Conservation (phyloP, 2,797 vertebrate species). For the Molothrus ater region DNA sequence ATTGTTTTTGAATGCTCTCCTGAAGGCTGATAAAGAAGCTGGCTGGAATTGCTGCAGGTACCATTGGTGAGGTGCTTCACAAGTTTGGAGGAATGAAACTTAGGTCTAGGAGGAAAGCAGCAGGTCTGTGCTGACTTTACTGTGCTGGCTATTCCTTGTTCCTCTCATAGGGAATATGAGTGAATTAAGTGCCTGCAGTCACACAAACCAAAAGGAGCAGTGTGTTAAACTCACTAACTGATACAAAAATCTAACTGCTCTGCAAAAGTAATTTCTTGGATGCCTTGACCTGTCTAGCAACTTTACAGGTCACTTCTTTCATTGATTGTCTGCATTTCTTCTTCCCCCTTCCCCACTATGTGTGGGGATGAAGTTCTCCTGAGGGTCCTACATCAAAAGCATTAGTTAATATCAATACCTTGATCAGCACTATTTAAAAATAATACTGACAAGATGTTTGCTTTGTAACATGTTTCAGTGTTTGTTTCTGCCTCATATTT, state of each 20-base stretch:
- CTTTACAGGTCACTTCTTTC: neutral
- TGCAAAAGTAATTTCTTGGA: neutral
- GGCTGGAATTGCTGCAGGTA: neutral
- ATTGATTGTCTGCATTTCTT: neutral
- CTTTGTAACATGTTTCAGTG: neutral
- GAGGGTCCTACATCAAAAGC: neutral
- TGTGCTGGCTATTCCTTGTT: neutral
- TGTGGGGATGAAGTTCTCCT: neutral
- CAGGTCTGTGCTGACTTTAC: neutral
- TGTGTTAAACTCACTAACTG: neutral
- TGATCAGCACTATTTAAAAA: neutral
- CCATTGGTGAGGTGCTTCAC: neutral
- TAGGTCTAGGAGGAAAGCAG: neutral
- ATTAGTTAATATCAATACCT: rapidly evolving
- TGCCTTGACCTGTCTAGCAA: neutral
- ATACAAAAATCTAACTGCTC: neutral
- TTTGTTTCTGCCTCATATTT: neutral
- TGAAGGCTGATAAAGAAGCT: neutral
- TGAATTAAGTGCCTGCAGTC: neutral
- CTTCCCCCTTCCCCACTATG: neutral
- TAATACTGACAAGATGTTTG: no score
- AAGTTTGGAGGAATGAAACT: neutral
- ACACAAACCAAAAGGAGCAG: neutral
- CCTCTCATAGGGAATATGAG: neutral
- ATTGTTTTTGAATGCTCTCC: neutral